These are phyloP conservation scores for Erebia palarica DNA, from an alignment of 2,888 invertebrate genomes.

Conservation along the genomic window DNA sequence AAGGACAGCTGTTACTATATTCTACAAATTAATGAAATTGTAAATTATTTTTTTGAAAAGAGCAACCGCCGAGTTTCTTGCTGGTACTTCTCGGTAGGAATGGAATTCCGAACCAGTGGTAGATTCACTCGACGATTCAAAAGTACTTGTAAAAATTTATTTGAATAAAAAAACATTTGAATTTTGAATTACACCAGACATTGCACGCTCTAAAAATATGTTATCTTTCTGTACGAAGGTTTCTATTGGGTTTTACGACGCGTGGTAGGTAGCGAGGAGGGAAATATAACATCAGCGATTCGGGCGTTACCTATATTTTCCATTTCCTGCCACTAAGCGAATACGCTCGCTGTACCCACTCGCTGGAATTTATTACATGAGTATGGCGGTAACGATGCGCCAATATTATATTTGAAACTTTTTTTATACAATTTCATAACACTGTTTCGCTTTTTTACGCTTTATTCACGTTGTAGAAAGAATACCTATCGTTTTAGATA, in stretches of 20 bases:
- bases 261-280: slow-evolving; percentile 19
- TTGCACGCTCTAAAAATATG: slow-evolving; percentile 14
- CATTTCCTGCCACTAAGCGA: slow-evolving; percentile 32
- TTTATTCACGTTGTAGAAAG: no score
- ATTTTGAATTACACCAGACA: neutral
- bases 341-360: slow-evolving; percentile 14
- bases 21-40: no score
- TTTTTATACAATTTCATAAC: slow-evolving; percentile 5
- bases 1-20: no score
- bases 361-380: slow-evolving; percentile 7
- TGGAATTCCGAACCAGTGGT: no score
- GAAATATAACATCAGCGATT: slow-evolving; percentile 30
- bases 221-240: slow-evolving; percentile 7
- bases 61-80: no score
- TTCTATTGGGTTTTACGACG: slow-evolving; percentile 28
- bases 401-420: neutral
- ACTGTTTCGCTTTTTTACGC: neutral
- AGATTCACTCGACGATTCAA: no score
- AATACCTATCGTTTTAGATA: no score
- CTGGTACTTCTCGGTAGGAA: no score
- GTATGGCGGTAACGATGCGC: neutral
- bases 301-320: slow-evolving; percentile 24
- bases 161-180: no score
- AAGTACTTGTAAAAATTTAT: no score
- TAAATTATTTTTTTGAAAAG: no score